Conservation (phyloP, 2,797 vertebrate species). For the Chelonia mydas region DNA sequence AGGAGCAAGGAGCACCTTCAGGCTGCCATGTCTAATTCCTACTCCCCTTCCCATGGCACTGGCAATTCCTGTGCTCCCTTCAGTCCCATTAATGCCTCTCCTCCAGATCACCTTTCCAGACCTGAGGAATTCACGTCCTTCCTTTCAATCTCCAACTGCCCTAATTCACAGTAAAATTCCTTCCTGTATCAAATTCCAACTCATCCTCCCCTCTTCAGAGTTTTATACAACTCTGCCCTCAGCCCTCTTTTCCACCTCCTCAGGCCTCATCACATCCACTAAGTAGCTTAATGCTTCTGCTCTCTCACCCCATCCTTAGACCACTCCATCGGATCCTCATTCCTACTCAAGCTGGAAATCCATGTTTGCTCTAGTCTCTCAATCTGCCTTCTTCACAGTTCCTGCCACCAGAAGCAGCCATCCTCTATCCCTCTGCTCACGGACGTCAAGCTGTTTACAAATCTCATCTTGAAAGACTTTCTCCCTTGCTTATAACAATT, state of each 20-base stretch:
- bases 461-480: background rate
- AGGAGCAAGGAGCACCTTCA: background rate
- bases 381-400: background rate
- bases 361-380: fast-evolving
- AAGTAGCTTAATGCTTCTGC: background rate
- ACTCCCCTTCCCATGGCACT: background rate
- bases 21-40: background rate
- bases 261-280: background rate
- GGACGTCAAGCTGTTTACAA: background rate
- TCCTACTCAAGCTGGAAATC: background rate
- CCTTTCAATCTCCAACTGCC: background rate
- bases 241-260: background rate
- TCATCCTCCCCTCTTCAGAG: background rate
- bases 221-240: background rate
- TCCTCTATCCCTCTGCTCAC: background rate
- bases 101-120: background rate
- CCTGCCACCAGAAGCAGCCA: fast-evolving
- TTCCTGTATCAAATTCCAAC: background rate
- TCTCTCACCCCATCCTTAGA: background rate
- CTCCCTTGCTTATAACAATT: background rate
- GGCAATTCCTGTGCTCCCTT: background rate
- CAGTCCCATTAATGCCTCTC: background rate
- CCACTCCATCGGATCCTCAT: fast-evolving
- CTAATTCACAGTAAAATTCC: background rate
- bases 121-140: background rate